Conservation (phyloP, 2,797 vertebrate genomes). For the Phrynocephalus vlangalii region DNA sequence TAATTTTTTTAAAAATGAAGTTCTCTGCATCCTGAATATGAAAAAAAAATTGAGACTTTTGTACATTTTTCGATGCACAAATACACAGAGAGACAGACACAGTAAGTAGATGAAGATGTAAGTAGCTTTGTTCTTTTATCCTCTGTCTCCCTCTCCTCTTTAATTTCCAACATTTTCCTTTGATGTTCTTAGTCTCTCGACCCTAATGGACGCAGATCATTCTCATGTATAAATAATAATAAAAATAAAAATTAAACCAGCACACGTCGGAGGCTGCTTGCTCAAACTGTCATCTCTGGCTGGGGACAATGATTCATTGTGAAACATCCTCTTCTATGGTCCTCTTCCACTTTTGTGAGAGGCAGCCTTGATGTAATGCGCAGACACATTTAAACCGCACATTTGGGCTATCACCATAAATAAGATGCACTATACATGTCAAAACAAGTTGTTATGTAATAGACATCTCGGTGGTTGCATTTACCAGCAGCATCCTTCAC, state of each 20-base stretch:
- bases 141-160: not conserved
- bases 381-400: constrained; percentile 53
- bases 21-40: not conserved
- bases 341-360: constrained; percentile 34
- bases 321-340: constrained; percentile 45
- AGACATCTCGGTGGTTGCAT: constrained; percentile 60
- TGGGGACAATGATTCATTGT: constrained; percentile 38
- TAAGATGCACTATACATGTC: constrained; percentile 68
- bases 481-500: constrained; percentile 60
- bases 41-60: not conserved
- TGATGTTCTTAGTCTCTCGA: not conserved
- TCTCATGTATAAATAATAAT: constrained; percentile 36
- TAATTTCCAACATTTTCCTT: not conserved
- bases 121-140: not conserved
- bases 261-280: constrained; percentile 17
- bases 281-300: constrained; percentile 38
- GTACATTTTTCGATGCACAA: not conserved
- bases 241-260: constrained; percentile 29
- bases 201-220: not conserved
- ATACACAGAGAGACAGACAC: not conserved
- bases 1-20: not conserved
- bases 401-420: constrained; percentile 66
- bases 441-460: constrained; percentile 71
- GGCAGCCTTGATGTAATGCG: constrained; percentile 54
- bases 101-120: not conserved